These are phyloP conservation scores for Hemiscyllium ocellatum DNA, from an alignment of 2,113 vertebrate species.

Conservation along the genomic window DNA sequence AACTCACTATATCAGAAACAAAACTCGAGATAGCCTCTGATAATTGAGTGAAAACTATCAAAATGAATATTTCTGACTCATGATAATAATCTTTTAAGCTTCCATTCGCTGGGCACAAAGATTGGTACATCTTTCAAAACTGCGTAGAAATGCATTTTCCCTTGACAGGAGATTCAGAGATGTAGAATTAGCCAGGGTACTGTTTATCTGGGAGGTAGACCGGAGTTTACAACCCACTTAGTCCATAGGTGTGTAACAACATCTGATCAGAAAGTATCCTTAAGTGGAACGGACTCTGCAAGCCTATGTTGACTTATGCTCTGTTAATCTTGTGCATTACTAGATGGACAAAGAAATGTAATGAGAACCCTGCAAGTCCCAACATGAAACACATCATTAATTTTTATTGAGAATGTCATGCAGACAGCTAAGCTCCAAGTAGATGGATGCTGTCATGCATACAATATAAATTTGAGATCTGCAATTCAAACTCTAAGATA, in stretches of 20 bases:
- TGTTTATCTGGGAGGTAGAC: not conserved
- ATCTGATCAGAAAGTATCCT: not conserved
- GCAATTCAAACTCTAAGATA: not conserved
- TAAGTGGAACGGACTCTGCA: not conserved
- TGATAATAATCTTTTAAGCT: not conserved
- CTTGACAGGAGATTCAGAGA: not conserved
- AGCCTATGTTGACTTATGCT: not conserved
- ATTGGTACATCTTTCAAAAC: not conserved
- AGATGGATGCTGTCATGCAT: not conserved
- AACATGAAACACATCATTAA: conserved; percentile 19
- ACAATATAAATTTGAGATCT: not conserved
- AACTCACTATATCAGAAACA: not conserved
- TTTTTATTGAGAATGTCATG: not conserved
- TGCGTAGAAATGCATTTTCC: not conserved
- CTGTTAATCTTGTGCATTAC: not conserved
- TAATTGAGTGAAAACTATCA: not conserved
- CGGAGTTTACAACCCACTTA: no score
- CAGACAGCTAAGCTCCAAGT: not conserved
- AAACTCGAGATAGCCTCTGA: not conserved
- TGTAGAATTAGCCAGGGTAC: not conserved
- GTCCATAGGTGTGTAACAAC: no score
- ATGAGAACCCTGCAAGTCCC: not conserved
- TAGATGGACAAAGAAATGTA: not conserved
- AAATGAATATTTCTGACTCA: not conserved
- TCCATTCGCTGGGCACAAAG: not conserved